A percentile compares a stretch with the other conserved stretches of the same genome.
phyloP scores from a whole-genome alignment of 2,888 invertebrate species.

The Andrena fulva region DNA sequence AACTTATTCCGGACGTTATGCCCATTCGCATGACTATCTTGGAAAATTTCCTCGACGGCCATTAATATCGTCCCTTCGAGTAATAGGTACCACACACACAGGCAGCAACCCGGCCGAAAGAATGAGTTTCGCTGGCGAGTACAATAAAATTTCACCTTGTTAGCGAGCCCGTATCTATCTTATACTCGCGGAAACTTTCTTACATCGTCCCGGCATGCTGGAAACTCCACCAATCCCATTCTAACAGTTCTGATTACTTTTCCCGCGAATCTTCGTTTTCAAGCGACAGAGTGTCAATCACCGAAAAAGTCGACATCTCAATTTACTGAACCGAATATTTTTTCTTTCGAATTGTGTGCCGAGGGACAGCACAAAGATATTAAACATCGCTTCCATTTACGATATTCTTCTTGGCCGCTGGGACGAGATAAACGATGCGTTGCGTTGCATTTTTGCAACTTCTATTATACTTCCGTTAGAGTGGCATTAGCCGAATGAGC shows the following conservation, averaged over 20 bases:
- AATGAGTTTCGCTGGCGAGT: conserved; percentile 5
- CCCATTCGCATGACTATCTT: conserved; percentile 1
- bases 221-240: not conserved
- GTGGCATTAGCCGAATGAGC: no score
- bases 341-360: not conserved
- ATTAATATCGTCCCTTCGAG: conserved; percentile 1
- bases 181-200: conserved; percentile 1
- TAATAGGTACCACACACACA: not conserved
- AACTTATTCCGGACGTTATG: conserved; percentile 21
- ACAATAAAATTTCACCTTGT: conserved; percentile 16
- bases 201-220: not conserved
- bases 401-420: no score
- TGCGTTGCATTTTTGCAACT: no score
- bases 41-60: not conserved
- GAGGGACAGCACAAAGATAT: not conserved
- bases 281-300: not conserved
- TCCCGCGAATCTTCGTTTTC: not conserved
- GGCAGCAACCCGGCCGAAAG: not conserved
- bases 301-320: not conserved
- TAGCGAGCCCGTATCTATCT: conserved; percentile 2
- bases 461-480: no score
- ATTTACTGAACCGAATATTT: conserved; percentile 1
- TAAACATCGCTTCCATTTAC: not conserved
- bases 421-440: no score
- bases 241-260: conserved; percentile 4